Conservation (phyloP, 2,113 vertebrate genomes). For the Chamaetylas fuelleborni region DNA sequence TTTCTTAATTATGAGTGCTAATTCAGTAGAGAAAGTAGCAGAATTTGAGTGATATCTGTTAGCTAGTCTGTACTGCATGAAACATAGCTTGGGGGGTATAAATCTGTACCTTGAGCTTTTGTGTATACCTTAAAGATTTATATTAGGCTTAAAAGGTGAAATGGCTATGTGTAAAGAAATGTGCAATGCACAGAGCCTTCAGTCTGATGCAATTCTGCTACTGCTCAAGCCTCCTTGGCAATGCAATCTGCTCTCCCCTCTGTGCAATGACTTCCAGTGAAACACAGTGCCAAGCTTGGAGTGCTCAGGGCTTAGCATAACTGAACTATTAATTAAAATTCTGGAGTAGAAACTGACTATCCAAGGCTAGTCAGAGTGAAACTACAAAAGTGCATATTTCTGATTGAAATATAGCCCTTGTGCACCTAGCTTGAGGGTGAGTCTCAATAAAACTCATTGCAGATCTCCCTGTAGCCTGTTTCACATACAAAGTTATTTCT, state of each 20-base stretch:
- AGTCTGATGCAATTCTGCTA: not conserved
- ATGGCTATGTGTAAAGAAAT: not conserved
- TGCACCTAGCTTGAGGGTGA: not conserved
- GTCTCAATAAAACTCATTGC: not conserved
- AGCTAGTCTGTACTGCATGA: not conserved
- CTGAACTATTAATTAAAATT: not conserved
- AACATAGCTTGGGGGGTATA: not conserved
- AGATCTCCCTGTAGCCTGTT: not conserved
- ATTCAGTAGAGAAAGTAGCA: not conserved
- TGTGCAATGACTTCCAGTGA: not conserved
- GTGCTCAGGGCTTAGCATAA: not conserved
- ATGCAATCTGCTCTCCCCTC: not conserved
- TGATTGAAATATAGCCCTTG: not conserved
- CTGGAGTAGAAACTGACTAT: not conserved
- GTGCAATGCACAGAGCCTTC: not conserved
- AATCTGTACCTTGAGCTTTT: not conserved
- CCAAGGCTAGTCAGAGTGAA: not conserved
- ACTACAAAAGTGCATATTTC: not conserved
- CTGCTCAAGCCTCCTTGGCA: not conserved
- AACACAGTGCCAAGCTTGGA: not conserved
- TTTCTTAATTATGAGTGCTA: not conserved
- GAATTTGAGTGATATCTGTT: not conserved
- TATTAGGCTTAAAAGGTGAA: not conserved
- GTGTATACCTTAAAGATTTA: not conserved
- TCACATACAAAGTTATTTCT: not conserved